Conservation (phyloP, 2,888 invertebrate genomes). For the Charanyca ferruginea region DNA sequence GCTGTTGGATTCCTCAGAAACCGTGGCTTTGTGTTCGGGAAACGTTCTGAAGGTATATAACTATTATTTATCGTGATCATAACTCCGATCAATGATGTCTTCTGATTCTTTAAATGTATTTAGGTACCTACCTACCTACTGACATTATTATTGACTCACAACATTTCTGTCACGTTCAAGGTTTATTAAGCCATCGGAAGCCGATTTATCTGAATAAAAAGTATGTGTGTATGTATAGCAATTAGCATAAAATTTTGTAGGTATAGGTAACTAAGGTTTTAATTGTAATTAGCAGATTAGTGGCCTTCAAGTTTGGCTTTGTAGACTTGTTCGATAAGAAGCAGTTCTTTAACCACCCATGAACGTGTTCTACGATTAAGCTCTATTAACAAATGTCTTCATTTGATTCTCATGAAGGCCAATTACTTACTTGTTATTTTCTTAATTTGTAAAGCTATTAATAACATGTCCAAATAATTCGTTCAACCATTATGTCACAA, state of each 20-base stretch:
- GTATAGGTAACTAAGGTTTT: constrained; percentile 2
- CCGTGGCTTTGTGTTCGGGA: constrained; percentile 63
- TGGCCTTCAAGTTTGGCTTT: background rate
- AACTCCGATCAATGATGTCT: constrained; percentile 21
- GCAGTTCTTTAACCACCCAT: background rate
- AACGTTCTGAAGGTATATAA: constrained; percentile 42
- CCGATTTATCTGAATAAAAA: constrained; percentile 67
- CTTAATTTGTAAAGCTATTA: constrained; percentile 51
- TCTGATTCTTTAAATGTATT: constrained; percentile 29
- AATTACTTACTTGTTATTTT: constrained; percentile 19
- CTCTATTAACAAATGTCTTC: background rate
- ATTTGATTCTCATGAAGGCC: constrained; percentile 19
- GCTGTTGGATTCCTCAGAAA: constrained; percentile 77
- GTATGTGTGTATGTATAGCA: too few species aligned
- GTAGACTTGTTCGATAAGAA: background rate
- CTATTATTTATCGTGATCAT: constrained; percentile 33
- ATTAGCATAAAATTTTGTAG: constrained; percentile 17
- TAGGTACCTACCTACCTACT: constrained; percentile 1
- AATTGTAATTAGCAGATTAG: background rate
- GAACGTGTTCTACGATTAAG: background rate
- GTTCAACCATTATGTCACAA: constrained; percentile 77
- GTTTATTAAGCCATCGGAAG: constrained; percentile 67
- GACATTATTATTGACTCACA: constrained; percentile 58
- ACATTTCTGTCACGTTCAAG: constrained; percentile 72
- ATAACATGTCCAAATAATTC: constrained; percentile 55